Percentiles rank a stretch among this genome's conserved stretches.
Conservation (phyloP, 35 echinoderm and acorn worm species). For the Heliocidaris tuberculata region DNA sequence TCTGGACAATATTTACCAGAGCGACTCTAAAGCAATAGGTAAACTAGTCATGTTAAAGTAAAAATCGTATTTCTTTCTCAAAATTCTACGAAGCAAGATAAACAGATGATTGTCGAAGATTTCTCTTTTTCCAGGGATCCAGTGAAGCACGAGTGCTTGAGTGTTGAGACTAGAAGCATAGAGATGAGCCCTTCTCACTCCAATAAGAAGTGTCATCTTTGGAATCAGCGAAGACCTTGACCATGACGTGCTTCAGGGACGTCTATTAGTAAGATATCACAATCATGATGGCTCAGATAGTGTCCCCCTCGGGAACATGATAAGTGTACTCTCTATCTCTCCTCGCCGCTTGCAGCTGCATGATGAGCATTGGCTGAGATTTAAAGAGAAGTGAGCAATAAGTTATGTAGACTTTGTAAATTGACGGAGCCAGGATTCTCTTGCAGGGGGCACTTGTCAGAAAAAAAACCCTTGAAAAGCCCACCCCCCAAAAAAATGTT, state of each 20-base stretch:
- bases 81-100: no score
- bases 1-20: no score
- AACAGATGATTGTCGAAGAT: no score
- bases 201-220: slow-evolving; percentile 20
- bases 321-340: background rate
- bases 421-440: no score
- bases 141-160: background rate
- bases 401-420: no score
- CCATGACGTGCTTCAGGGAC: background rate
- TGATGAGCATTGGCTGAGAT: background rate
- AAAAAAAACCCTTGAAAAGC: no score
- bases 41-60: no score
- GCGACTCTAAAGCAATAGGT: no score
- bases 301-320: slow-evolving; percentile 4
- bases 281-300: background rate
- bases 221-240: slow-evolving; percentile 27
- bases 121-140: no score
- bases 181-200: slow-evolving; percentile 25
- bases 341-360: background rate
- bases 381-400: background rate
- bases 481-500: no score
- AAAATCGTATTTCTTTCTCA: no score
- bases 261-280: slow-evolving; percentile 33
- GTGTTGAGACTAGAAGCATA: background rate
- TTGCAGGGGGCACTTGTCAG: no score